Conservation (phyloP, 2,113 vertebrate genomes). For the Riparia riparia region DNA sequence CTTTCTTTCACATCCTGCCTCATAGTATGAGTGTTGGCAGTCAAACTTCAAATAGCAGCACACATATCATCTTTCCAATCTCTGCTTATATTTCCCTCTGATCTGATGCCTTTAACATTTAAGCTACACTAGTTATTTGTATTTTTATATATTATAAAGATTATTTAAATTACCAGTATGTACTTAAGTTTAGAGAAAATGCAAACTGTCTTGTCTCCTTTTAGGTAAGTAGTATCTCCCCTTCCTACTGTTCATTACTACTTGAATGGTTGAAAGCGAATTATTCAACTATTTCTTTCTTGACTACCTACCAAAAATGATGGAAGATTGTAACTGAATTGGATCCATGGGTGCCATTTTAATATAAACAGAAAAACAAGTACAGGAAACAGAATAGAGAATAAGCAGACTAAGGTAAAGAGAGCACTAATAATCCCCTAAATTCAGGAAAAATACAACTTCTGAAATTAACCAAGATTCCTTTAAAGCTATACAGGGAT, state of each 20-base stretch:
- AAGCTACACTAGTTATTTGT: background rate
- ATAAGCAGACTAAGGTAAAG: background rate
- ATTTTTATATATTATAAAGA: background rate
- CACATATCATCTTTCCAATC: background rate
- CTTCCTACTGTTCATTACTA: background rate
- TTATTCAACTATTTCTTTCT: background rate
- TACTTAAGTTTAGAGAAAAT: background rate
- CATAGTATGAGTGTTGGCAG: background rate
- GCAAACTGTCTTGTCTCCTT: background rate
- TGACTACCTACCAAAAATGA: background rate
- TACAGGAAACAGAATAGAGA: background rate
- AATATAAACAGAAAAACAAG: background rate
- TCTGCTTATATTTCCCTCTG: background rate
- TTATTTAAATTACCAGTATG: background rate
- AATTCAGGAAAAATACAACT: background rate
- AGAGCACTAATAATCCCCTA: background rate
- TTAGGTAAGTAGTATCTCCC: background rate
- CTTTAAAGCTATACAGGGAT: background rate
- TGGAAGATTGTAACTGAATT: background rate
- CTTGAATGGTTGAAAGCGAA: background rate
- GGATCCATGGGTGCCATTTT: background rate
- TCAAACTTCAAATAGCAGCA: background rate
- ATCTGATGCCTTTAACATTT: background rate
- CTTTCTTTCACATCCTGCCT: background rate
- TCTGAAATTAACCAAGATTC: background rate